A percentile compares a stretch with the other conserved stretches of the same genome.
phyloP scores from a whole-genome alignment of 2,797 vertebrate genomes.

The Netta rufina region DNA sequence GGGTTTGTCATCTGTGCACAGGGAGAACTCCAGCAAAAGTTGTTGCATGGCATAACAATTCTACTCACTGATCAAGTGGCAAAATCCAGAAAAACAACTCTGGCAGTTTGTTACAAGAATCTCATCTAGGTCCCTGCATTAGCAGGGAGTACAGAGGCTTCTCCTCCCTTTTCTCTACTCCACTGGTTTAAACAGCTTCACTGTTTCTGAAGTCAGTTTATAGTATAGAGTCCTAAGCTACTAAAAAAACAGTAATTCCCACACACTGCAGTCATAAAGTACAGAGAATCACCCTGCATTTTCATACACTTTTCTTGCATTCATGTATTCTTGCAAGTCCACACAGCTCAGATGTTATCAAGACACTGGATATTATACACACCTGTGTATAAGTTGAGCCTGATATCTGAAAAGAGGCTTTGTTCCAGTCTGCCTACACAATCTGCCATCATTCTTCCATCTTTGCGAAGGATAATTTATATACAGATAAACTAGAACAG shows the following conservation, averaged over 20 bases:
- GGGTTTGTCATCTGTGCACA: slow-evolving; percentile 18
- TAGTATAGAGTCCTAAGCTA: not conserved
- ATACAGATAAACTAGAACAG: not conserved
- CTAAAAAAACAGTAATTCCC: not conserved
- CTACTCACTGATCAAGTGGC: not conserved
- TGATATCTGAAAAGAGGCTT: not conserved
- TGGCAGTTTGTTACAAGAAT: not conserved
- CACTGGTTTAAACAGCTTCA: not conserved
- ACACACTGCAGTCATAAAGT: not conserved
- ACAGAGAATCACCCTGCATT: not conserved
- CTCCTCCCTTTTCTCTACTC: not conserved
- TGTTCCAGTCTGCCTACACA: not conserved
- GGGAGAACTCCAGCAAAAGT: not conserved
- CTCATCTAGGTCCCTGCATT: not conserved
- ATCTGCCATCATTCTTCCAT: not conserved
- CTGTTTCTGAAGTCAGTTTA: not conserved
- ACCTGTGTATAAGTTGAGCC: not conserved
- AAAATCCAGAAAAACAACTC: not conserved
- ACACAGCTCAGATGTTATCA: not conserved
- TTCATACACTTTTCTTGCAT: not conserved
- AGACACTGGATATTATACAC: not conserved
- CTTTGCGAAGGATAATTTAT: not conserved
- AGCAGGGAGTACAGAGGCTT: not conserved
- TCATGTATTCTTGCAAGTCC: not conserved
- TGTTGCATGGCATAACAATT: not conserved